Percentiles rank a stretch among this genome's conserved stretches.
Evolutionary conservation across 2,113 vertebrate genomes (phyloP).

Genomic region (Litocranius walleri): DNA sequence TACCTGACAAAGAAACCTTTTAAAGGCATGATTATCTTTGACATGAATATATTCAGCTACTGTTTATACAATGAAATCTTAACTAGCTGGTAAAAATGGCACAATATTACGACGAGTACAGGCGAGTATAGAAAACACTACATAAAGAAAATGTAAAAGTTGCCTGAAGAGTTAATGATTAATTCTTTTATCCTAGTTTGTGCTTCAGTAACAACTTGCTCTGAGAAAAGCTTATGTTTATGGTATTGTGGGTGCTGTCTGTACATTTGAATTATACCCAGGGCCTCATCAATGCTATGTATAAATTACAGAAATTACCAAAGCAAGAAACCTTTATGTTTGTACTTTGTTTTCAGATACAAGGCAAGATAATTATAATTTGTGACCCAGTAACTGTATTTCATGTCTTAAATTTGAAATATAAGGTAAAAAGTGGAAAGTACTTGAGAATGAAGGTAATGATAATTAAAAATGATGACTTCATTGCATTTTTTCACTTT

Average conservation of each 20-base stretch:
- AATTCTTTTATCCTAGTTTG: slow-evolving; percentile 27
- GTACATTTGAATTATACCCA: neutral
- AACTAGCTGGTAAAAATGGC: slow-evolving; percentile 72
- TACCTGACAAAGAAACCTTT: slow-evolving; percentile 82
- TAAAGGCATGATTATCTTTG: slow-evolving; percentile 79
- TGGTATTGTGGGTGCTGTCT: neutral
- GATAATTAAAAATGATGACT: neutral
- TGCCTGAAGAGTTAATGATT: slow-evolving; percentile 45
- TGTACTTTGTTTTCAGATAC: neutral
- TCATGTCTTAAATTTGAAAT: slow-evolving; percentile 34
- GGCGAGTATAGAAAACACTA: slow-evolving; percentile 43
- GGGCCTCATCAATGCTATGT: slow-evolving; percentile 36
- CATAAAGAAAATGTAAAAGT: slow-evolving; percentile 60
- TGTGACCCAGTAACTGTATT: slow-evolving; percentile 1
- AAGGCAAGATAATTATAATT: slow-evolving; percentile 31
- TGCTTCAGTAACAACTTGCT: neutral
- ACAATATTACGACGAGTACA: slow-evolving; percentile 24
- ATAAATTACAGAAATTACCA: slow-evolving; percentile 47
- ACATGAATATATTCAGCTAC: slow-evolving; percentile 74
- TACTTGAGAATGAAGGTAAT: neutral
- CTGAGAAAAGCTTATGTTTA: slow-evolving; percentile 18
- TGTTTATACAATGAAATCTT: slow-evolving; percentile 77
- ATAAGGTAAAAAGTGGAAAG: neutral
- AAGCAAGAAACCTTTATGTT: slow-evolving; percentile 21
- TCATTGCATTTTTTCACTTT: neutral